Base-by-base conservation (phyloP, 2,797 vertebrate genomes). In the Chloroceryle amazona region DNA sequence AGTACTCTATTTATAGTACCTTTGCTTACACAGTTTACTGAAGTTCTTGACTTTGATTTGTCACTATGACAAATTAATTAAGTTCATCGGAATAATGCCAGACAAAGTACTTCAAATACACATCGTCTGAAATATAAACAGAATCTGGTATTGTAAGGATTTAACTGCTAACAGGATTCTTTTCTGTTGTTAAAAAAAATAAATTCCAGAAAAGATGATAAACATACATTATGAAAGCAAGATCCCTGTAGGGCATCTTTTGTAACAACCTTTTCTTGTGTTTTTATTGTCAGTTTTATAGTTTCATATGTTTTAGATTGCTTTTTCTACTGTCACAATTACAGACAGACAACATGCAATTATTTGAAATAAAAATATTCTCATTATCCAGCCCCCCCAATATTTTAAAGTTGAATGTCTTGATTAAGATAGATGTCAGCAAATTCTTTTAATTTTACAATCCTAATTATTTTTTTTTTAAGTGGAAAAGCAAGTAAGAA, bases 361-460 rank as follows among this genome's bases (percentile, higher is more conserved):
- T 97, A 97, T 47, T 85, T 60, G 52, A 94, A 94, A 86, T 85
- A 90, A 93, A 97, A 96, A 78, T 83, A 79, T 86, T 97, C 70
- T 91, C 54, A 85, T 95, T 96, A 80, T 49, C 31, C 66, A 84
- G 62, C 39, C 39, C 39, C 29, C 89, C 81, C 91, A 81, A 82
- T 42, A 72, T 72, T 61, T 44, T 6, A n/a, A 94, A 82, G 28
- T 33, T 80, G 42, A 72, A 74, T 75, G 73, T 29, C 49, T 96
- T 71, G 58, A 94, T 87, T 89, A 85, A 96, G 72, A 65, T 14
- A 92, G 29, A 39, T 73, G 86, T 78, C 79, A 88, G 72, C 5
- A 92, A 66, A 93, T 87, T 66, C 3, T 61, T 92, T 86, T 66
- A 55, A 70, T 82, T 96, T 87, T 83, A 95, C 71, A 95, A 22